phyloP scores from a whole-genome alignment of 2,797 vertebrate genomes.

The Channa striata region DNA sequence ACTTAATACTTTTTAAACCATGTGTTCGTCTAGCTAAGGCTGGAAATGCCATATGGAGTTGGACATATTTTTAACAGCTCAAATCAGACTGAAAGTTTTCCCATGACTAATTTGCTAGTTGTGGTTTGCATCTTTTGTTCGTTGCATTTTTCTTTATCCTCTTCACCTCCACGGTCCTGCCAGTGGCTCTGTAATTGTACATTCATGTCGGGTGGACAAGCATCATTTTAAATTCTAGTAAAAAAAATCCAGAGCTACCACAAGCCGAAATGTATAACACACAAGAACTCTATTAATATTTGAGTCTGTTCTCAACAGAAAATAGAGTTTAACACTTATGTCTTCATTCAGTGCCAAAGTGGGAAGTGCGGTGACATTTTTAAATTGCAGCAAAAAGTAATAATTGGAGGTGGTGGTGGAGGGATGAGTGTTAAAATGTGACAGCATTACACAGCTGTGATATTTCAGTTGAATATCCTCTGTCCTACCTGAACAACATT shows the following conservation, averaged over 20 bases:
- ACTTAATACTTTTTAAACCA: no score
- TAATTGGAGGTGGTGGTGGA: not conserved
- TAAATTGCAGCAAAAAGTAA: not conserved
- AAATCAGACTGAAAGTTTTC: not conserved
- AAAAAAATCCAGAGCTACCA: not conserved
- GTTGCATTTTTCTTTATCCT: not conserved
- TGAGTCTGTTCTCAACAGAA: not conserved
- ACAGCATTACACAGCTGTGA: not conserved
- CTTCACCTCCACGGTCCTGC: not conserved
- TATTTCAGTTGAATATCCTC: no score
- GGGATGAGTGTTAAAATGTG: not conserved
- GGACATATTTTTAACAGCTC: not conserved
- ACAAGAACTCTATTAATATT: not conserved
- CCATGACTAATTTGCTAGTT: not conserved
- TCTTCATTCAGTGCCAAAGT: not conserved
- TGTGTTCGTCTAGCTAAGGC: not conserved
- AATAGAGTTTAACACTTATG: not conserved
- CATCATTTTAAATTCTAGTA: constrained; percentile 12
- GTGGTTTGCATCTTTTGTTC: not conserved
- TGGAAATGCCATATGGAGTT: not conserved
- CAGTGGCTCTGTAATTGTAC: not conserved
- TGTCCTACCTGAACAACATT: no score
- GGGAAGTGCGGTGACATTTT: not conserved
- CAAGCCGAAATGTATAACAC: not conserved
- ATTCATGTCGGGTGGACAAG: constrained; percentile 8